Base-by-base conservation (phyloP, 2,888 invertebrate genomes). In the Galerucella pusilla region DNA sequence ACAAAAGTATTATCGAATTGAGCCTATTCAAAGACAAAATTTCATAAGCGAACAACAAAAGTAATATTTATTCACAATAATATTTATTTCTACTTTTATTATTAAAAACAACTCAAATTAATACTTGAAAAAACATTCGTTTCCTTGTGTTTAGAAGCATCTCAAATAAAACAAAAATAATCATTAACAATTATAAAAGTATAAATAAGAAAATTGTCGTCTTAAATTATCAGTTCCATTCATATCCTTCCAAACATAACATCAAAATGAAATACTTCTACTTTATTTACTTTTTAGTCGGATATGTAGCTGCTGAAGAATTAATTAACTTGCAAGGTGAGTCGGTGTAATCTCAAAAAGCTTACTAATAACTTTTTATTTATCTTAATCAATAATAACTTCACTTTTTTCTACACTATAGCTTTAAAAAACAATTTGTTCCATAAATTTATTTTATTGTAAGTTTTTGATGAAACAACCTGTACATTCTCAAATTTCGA, bases 251-350 rank as follows among this genome's bases (percentile, higher is more conserved):
- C 20, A 10, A 65, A 20, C 12, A 46, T 20, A 65, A 20, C 64
- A 65, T 65, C 64, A 6, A 46, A 49, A 65, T 65, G 64, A 65
- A 65, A 65, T 65, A 65, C 46, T 20, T 65, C 20, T 65, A 65
- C 20, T 65, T 65, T 20, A 16, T 65, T n/a, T 65, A 65, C 46
- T 65, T 65, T 20, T 20, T 65, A 20, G 46, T 65, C 45, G 64
- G 42, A 20, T 65, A 45, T 16, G 64, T 46, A 45, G 20, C 46
- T 42, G 64, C 64, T 11, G 46, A 65, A 46, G 64, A 65, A 46
- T 16, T n/a, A 1, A 11, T 65, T 2, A 65, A 46, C 5, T 65
- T 65, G 16, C 11, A 65, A 20, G 64, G 64, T 65, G 46, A 35
- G 35, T 5, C 5, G 0, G 35, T 35, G 35, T 28, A 28, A 1